phyloP scores from a whole-genome alignment of 2,888 invertebrate species.

The Acleris cristana region DNA sequence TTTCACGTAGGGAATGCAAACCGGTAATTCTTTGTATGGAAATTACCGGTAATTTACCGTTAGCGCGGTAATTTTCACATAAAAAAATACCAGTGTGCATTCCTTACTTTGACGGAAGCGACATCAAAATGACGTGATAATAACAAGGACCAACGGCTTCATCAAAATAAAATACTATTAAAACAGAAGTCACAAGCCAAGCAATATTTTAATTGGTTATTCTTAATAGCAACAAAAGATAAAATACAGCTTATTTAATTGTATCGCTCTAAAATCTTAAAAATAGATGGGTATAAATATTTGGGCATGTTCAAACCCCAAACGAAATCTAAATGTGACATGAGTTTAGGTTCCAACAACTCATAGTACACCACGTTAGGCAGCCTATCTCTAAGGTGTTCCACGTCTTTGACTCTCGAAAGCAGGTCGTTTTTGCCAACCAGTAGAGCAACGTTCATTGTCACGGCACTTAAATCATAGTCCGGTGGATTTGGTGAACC shows the following conservation, averaged over 20 bases:
- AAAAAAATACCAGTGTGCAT: too few species aligned
- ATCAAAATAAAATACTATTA: too few species aligned
- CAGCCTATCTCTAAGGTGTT: slow-evolving; percentile 43
- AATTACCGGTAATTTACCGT: too few species aligned
- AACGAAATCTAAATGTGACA: slow-evolving; percentile 55
- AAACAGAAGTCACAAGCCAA: too few species aligned
- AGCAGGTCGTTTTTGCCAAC: slow-evolving; percentile 53
- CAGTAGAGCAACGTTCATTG: slow-evolving; percentile 49
- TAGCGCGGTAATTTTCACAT: too few species aligned
- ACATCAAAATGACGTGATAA: too few species aligned
- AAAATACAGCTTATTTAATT: not conserved
- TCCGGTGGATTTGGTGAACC: slow-evolving; percentile 47
- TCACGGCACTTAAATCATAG: slow-evolving; percentile 55
- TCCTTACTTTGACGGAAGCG: too few species aligned
- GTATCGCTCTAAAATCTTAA: slow-evolving; percentile 21
- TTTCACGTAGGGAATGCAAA: too few species aligned
- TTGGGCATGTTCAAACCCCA: slow-evolving; percentile 50
- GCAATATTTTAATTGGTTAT: too few species aligned
- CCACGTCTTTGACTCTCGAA: slow-evolving; percentile 50
- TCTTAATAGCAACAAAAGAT: too few species aligned
- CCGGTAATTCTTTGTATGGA: too few species aligned
- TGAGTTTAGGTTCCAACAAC: slow-evolving; percentile 36
- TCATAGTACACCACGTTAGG: slow-evolving; percentile 48
- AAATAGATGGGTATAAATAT: slow-evolving; percentile 34
- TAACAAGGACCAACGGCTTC: too few species aligned